Evolutionary conservation across 2,888 invertebrate genomes (phyloP), one percentile per base, ranked within the genome.

Genomic region (Lacanobia oleracea): DNA sequence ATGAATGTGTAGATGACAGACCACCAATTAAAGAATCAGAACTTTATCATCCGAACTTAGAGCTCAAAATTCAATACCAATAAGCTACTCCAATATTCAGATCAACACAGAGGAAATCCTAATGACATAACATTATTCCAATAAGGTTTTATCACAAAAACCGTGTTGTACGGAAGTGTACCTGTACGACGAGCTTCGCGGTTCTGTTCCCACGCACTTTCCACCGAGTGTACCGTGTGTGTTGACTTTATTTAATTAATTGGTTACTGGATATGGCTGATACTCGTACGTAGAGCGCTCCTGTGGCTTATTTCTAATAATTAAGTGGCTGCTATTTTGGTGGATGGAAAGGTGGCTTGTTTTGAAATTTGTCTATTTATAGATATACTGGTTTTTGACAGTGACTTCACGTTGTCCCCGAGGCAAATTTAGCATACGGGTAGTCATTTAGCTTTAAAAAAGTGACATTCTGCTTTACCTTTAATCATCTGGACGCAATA

Each of bases 161-260:
- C 50, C 50, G 18, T 48, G 57, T 68, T 12, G 56, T 5, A 45
- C 66, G 82, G 68, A 82, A 78, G 79, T 59, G 68, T 54, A 60
- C 66, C 53, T 9, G 63, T 60, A 50, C 48, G 23, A 45, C 43
- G 48, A 37, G 77, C 53, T 54, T 7, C n/a, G 51, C 51, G 60
- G 21, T 10, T 56, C 56, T 60, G 70, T 73, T 80, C 75, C 67
- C 81, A 83, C 83, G 68, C 66, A 80, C 67, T 82, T 79, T 68
- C 76, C 61, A 70, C 45, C 27, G 45, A 48, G 78, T 72, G 50
- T 56, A 64, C 69, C 65, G 43, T 67, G 51, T 61, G 14, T 84
- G 67, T 83, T 85, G 68, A 72, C 83, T 77, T 78, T 59, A 65
- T 60, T 64, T 64, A 81, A 77, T 77, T 85, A 85, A 85, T 85